Percentiles rank a stretch among this genome's conserved stretches.
Conservation (phyloP, 2,888 invertebrate genomes). For the Ischnura elegans region DNA sequence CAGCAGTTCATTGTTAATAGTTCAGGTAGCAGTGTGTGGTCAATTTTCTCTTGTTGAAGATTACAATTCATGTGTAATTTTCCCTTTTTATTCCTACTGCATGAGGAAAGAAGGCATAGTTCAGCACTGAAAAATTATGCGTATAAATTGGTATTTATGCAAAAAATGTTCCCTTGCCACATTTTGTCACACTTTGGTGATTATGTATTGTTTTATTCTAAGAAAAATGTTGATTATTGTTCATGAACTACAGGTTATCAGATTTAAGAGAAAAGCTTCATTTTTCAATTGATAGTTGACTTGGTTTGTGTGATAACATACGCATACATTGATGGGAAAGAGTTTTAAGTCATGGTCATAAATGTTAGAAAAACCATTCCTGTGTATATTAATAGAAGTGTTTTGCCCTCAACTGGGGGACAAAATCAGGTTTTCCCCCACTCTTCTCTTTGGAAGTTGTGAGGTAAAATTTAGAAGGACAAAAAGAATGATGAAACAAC, state of each 20-base stretch:
- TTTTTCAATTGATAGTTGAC: neutral
- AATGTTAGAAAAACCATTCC: neutral
- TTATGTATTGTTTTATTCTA: neutral
- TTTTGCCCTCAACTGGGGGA: neutral
- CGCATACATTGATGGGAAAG: neutral
- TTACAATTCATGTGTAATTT: neutral
- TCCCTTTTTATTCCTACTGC: neutral
- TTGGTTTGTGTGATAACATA: neutral
- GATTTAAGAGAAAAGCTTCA: neutral
- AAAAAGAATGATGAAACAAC: neutral
- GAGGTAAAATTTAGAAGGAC: neutral
- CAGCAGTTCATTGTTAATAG: too few species aligned
- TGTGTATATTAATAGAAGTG: conserved; percentile 16
- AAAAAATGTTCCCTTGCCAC: neutral
- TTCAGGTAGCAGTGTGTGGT: neutral
- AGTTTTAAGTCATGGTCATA: conserved; percentile 1
- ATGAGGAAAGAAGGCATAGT: neutral
- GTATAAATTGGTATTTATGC: neutral
- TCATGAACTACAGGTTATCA: neutral
- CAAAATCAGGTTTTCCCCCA: neutral
- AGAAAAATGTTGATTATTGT: neutral
- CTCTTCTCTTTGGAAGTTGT: neutral
- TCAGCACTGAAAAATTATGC: neutral
- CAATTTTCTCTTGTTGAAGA: neutral
- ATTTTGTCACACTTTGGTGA: neutral